Evolutionary conservation across 2,113 vertebrate species (phyloP).

Genomic region (Neodon shergylaensis): DNA sequence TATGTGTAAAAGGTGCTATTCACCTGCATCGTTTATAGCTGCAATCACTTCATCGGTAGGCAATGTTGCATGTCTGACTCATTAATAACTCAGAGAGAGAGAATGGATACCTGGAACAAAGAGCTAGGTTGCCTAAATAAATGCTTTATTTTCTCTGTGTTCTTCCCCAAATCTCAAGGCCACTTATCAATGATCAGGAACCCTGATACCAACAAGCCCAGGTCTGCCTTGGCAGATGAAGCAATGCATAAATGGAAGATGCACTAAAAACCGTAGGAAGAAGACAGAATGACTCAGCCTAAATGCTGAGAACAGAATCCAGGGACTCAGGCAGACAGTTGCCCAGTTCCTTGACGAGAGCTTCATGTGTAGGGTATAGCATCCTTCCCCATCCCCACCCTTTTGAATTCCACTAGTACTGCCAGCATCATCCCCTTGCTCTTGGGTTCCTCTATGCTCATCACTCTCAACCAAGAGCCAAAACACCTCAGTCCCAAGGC

Average conservation of each 20-base stretch:
- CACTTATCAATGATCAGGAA: background rate
- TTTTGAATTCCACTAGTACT: background rate
- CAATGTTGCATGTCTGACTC: background rate
- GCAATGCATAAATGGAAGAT: conserved; percentile 39
- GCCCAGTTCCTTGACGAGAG: background rate
- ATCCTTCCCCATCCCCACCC: background rate
- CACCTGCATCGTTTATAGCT: background rate
- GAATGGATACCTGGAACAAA: background rate
- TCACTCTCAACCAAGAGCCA: conserved; percentile 19
- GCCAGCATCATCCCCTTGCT: background rate
- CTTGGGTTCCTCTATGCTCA: background rate
- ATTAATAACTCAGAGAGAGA: background rate
- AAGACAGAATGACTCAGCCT: conserved; percentile 46
- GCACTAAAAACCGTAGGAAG: conserved; percentile 35
- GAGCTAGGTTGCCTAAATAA: background rate
- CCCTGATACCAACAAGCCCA: conserved; percentile 35
- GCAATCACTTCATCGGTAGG: background rate
- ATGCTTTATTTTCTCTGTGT: background rate
- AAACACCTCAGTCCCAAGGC: conserved; percentile 14
- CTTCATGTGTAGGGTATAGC: background rate
- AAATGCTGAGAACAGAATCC: conserved; percentile 46
- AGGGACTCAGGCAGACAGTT: background rate
- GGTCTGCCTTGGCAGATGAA: conserved; percentile 47
- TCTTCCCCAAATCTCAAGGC: background rate
- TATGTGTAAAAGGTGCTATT: background rate